Base-by-base conservation (phyloP, 2,797 vertebrate species). In the Phalanger gymnotis region DNA sequence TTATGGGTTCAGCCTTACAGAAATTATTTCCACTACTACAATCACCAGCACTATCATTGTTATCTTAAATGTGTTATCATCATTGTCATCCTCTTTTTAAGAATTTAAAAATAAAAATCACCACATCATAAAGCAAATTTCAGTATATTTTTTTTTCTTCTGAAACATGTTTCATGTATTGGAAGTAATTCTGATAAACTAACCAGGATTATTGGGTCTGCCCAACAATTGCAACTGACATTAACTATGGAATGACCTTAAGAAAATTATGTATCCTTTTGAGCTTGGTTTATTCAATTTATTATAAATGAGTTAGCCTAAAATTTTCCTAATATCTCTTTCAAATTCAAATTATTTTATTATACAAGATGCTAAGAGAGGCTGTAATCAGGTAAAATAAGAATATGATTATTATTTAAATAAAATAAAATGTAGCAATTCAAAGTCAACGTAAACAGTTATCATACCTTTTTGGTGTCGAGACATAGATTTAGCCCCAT, bases 41-140 rank as follows among this genome's bases (percentile, higher is more conserved):
- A 19, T 1, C 5, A 81, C 6, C n/a, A 40, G 0, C 0, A 81
- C 14, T 6, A 40, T 7, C 5, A 0, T n/a, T 66, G 4, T 40
- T 73, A 73, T 73, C 34, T 40, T 73, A 40, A 40, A n/a, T 73
- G 13, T 73, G 11, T 40, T 73, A 73, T 22, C 14, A 40, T 40
- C 30, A 11, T 58, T 34, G 12, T 73, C 16, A 73, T 12, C 1
- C 12, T n/a, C 34, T 66, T 66, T 66, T 81, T 40, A 81, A 22
- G 66, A 22, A 40, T 40, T 40, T 81, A 22, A 81, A 81, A n/a
- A 66, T 19, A 66, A 66, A n/a, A 1, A 6, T 14, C 58, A 34
- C 6, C 5, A 9, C 66, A 81, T 81, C n/a, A 40, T 47, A 47
- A 47, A 81, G n/a, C 6, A 25, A 40, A 73, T n/a, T 5, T n/a